Conservation (phyloP, 2,797 vertebrate genomes). For the Oryzias dopingdopingensis region DNA sequence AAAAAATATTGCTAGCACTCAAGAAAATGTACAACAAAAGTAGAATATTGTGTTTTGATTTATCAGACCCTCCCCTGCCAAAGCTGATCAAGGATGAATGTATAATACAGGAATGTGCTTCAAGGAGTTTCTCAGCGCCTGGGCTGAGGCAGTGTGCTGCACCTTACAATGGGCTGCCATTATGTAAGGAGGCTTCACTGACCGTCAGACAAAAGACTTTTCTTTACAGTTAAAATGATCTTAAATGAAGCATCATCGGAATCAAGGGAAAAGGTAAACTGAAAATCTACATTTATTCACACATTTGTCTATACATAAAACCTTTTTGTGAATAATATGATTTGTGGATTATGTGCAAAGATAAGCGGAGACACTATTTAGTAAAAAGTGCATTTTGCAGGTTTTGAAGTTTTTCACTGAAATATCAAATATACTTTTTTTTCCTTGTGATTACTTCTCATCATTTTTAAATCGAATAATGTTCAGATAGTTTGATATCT, state of each 20-base stretch:
- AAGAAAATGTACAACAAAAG: slow-evolving; percentile 1
- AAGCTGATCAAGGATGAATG: slow-evolving; percentile 3
- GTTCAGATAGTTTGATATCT: no score
- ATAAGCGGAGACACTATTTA: background rate
- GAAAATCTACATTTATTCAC: background rate
- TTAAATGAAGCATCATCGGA: slow-evolving; percentile 11
- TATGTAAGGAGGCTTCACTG: slow-evolving; percentile 4
- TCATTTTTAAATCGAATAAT: no score
- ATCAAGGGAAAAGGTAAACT: slow-evolving; percentile 53
- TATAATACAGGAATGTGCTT: slow-evolving; percentile 37
- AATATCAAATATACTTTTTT: no score
- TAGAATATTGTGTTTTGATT: slow-evolving; percentile 13
- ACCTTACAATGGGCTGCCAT: slow-evolving; percentile 30
- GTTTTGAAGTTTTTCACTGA: no score
- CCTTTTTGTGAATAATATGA: background rate
- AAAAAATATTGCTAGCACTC: background rate
- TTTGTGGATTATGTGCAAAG: background rate
- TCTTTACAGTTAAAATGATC: slow-evolving; percentile 39
- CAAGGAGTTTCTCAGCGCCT: slow-evolving; percentile 19
- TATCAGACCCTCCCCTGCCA: slow-evolving; percentile 13
- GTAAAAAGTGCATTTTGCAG: no score
- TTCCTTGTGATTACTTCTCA: no score
- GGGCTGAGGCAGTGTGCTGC: slow-evolving; percentile 49
- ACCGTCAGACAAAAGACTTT: slow-evolving; percentile 26
- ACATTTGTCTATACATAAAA: no score